A percentile compares a stretch with the other conserved stretches of the same genome.
These are phyloP conservation scores for Pomacea maculata DNA, from an alignment of 1,140 invertebrate genomes.

Conservation along the genomic window DNA sequence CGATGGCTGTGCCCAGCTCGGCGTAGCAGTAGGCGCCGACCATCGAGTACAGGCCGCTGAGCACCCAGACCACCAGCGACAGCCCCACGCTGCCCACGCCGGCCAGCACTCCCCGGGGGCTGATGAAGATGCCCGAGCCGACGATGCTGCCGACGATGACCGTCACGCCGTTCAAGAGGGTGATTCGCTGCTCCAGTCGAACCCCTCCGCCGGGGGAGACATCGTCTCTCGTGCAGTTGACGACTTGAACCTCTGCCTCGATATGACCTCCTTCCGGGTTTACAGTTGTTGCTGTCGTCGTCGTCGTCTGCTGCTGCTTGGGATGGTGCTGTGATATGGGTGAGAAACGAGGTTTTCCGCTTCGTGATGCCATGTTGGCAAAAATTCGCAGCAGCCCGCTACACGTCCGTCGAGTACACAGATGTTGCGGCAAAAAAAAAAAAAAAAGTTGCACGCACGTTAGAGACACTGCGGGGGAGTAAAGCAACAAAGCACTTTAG, in stretches of 20 bases:
- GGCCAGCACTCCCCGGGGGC: conserved; percentile 86
- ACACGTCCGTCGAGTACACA: too few species aligned
- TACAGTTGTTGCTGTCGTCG: not conserved
- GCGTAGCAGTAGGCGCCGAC: conserved; percentile 68
- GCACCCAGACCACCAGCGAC: conserved; percentile 84
- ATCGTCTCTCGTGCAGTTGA: not conserved
- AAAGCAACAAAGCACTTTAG: too few species aligned
- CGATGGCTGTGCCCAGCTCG: conserved; percentile 62
- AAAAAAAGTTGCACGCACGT: too few species aligned
- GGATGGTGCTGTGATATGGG: not conserved
- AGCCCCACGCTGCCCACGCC: conserved; percentile 86
- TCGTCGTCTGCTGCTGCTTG: not conserved
- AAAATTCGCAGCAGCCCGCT: too few species aligned
- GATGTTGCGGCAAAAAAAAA: too few species aligned
- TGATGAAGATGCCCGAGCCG: conserved; percentile 92
- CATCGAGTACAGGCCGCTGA: conserved; percentile 83
- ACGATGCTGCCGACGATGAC: conserved; percentile 65
- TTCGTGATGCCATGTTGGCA: too few species aligned
- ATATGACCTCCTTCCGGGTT: not conserved
- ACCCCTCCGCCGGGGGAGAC: conserved; percentile 28
- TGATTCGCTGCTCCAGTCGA: conserved; percentile 57
- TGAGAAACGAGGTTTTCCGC: too few species aligned
- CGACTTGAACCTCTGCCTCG: too few species aligned
- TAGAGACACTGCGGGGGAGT: too few species aligned
- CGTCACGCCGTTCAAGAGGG: conserved; percentile 59